Evolutionary conservation across 2,888 invertebrate species (phyloP).

Genomic region (Tryphoninae sp.): DNA sequence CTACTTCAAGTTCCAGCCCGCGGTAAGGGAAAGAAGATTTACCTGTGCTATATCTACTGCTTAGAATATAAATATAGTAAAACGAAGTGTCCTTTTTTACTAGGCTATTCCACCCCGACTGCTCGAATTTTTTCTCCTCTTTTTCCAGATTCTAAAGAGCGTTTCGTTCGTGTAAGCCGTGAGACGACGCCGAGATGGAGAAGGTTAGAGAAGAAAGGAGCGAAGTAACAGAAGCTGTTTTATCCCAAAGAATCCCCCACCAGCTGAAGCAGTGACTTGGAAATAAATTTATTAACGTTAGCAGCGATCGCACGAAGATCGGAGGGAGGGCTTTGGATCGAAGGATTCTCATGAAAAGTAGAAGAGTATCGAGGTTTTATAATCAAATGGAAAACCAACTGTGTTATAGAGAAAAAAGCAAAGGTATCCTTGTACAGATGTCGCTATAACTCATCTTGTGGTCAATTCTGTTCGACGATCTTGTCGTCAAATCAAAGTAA

Average conservation of each 20-base stretch:
- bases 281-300: constrained; percentile 54
- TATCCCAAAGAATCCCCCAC: constrained; percentile 43
- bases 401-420: background rate
- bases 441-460: background rate
- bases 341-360: constrained; percentile 1
- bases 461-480: background rate
- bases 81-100: constrained; percentile 23
- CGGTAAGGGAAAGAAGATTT: constrained; percentile 67
- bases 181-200: background rate
- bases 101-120: constrained; percentile 15
- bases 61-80: constrained; percentile 9
- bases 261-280: constrained; percentile 36
- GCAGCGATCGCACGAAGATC: constrained; percentile 30
- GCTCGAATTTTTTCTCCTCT: constrained; percentile 4
- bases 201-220: constrained; percentile 6
- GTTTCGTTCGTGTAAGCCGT: constrained; percentile 67
- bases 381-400: constrained; percentile 32
- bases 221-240: constrained; percentile 18
- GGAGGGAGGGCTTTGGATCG: constrained; percentile 26
- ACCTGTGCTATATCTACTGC: constrained; percentile 9
- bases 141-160: constrained; percentile 67
- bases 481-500: no score
- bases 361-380: constrained; percentile 38
- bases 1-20: constrained; percentile 71
- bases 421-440: background rate